These are phyloP conservation scores for Brenthis daphne DNA, from an alignment of 2,888 invertebrate species.

Conservation along the genomic window DNA sequence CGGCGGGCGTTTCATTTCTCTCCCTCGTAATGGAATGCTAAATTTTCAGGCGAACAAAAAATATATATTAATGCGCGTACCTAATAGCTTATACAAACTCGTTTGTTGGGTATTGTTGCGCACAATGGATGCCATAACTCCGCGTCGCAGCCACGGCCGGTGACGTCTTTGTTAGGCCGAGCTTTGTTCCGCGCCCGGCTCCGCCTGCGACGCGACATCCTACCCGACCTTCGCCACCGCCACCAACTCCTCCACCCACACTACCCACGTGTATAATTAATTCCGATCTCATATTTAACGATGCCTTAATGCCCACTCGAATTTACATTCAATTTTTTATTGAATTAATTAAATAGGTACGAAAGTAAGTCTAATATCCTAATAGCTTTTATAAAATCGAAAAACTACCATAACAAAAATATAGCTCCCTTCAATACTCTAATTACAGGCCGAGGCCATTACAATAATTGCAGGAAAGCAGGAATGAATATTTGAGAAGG, in stretches of 20 bases:
- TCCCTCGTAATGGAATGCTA: conserved; percentile 83
- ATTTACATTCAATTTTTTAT: conserved; percentile 41
- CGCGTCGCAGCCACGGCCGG: conserved; percentile 80
- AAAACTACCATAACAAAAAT: conserved; percentile 48
- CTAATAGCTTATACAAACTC: conserved; percentile 83
- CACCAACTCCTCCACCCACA: conserved; percentile 31
- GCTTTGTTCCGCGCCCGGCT: conserved; percentile 74
- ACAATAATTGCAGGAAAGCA: conserved; percentile 79
- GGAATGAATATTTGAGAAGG: conserved; percentile 81
- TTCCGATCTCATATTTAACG: conserved; percentile 40
- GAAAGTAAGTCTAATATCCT: conserved; percentile 38
- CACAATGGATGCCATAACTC: conserved; percentile 83
- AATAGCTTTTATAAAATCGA: conserved; percentile 40
- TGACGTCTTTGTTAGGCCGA: conserved; percentile 82
- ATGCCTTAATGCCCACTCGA: conserved; percentile 36
- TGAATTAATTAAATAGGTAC: conserved; percentile 53
- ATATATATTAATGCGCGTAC: conserved; percentile 83
- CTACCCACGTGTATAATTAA: conserved; percentile 50
- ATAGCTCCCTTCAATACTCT: conserved; percentile 47
- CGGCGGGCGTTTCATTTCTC: conserved; percentile 83
- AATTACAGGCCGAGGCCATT: conserved; percentile 77
- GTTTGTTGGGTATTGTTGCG: conserved; percentile 82
- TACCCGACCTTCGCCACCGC: conserved; percentile 53
- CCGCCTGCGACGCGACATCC: conserved; percentile 71
- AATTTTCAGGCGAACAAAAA: conserved; percentile 82